Conservation (phyloP, 1,140 invertebrate genomes). For the Subanguina moxae region DNA sequence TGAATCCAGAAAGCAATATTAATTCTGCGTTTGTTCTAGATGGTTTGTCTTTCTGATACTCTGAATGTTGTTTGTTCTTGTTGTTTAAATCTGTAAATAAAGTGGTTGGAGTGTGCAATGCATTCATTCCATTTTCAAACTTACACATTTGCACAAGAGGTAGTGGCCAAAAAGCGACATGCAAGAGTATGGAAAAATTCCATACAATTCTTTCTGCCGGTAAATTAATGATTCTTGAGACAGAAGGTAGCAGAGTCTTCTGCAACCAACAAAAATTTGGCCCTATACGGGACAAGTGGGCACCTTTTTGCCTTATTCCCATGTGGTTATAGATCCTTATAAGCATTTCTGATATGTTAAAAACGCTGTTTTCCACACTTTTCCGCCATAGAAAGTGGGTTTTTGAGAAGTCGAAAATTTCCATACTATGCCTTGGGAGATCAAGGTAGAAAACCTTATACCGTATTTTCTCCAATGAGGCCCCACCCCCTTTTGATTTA, state of each 20-base stretch:
- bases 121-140: not conserved
- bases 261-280: slow-evolving; percentile 21
- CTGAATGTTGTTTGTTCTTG: not conserved
- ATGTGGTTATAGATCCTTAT: no score
- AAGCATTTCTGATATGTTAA: no score
- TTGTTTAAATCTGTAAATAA: not conserved
- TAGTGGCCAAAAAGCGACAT: slow-evolving; percentile 11
- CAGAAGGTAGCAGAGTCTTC: slow-evolving; percentile 30
- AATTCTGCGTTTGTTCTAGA: not conserved
- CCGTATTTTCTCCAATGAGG: no score
- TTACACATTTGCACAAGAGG: slow-evolving; percentile 1
- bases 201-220: slow-evolving; percentile 37
- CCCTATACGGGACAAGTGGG: no score
- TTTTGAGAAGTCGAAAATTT: no score
- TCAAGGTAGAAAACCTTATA: no score
- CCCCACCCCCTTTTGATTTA: no score
- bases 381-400: no score
- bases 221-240: slow-evolving; percentile 43
- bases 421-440: no score
- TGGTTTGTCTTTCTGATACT: not conserved
- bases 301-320: no score
- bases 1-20: slow-evolving; percentile 14
- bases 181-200: slow-evolving; percentile 24
- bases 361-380: no score
- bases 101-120: not conserved